A percentile compares a stretch with the other conserved stretches of the same genome.
Evolutionary conservation across 1,140 invertebrate species (phyloP).

Genomic region (Lanistes nyassanus): DNA sequence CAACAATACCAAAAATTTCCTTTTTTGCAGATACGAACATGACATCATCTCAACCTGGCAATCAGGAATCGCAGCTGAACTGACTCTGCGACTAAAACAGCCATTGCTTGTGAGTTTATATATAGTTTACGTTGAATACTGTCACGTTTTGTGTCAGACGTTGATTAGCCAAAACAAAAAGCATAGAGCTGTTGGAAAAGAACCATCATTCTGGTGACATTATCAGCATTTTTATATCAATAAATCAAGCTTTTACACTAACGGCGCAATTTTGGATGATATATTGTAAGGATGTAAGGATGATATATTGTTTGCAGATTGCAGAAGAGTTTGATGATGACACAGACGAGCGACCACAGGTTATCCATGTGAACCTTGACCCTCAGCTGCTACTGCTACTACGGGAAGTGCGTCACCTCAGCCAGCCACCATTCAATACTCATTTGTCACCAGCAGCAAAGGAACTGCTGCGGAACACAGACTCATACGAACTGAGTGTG

Average conservation of each 20-base stretch:
- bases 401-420: conserved; percentile 63
- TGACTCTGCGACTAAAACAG: conserved; percentile 61
- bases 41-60: conserved; percentile 57
- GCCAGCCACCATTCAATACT: conserved; percentile 55
- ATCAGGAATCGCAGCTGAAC: conserved; percentile 54
- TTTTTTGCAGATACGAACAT: conserved; percentile 50
- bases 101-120: conserved; percentile 58
- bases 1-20: no score
- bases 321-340: conserved; percentile 64
- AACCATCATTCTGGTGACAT: no score
- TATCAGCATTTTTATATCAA: no score
- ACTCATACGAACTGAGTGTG: conserved; percentile 57
- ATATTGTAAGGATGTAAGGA: no score
- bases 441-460: conserved; percentile 54
- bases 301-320: conserved; percentile 44
- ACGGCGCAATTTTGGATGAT: no score
- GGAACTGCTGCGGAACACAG: conserved; percentile 59
- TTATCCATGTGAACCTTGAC: conserved; percentile 65
- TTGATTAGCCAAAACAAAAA: no score
- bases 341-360: conserved; percentile 56
- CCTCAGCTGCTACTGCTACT: conserved; percentile 59
- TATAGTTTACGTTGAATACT: no score
- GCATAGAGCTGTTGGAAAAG: no score
- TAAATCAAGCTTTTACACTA: no score
- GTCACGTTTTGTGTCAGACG: no score